A percentile compares a stretch with the other conserved stretches of the same genome.
phyloP scores from a whole-genome alignment of 2,797 vertebrate genomes.

The Rousettus madagascariensis region DNA sequence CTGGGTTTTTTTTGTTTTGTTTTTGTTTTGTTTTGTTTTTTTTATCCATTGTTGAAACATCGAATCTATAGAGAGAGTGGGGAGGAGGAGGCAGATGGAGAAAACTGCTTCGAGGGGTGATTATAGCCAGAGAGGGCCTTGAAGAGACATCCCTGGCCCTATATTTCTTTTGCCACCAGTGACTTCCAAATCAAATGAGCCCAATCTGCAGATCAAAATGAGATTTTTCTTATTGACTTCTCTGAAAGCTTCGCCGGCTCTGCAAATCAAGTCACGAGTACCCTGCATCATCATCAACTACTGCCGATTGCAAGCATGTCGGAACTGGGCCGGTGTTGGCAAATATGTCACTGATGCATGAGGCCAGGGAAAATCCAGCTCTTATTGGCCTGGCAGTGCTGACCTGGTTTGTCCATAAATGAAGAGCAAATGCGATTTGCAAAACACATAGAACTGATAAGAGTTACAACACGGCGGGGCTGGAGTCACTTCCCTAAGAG shows the following conservation, averaged over 20 bases:
- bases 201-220: constrained; percentile 77
- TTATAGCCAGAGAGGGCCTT: constrained; percentile 60
- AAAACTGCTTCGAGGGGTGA: constrained; percentile 55
- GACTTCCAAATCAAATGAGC: constrained; percentile 77
- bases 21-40: neutral
- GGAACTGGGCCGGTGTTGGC: constrained; percentile 62
- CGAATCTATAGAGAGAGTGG: constrained; percentile 27
- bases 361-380: constrained; percentile 68
- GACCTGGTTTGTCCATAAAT: constrained; percentile 75
- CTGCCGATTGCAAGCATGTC: constrained; percentile 23
- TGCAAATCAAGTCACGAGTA: constrained; percentile 70
- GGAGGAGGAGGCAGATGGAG: neutral
- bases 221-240: constrained; percentile 81
- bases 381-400: constrained; percentile 75
- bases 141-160: constrained; percentile 69
- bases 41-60: neutral
- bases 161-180: constrained; percentile 74
- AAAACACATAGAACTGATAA: constrained; percentile 74
- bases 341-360: constrained; percentile 79
- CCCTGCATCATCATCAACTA: constrained; percentile 54
- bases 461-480: constrained; percentile 59
- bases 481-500: constrained; percentile 48
- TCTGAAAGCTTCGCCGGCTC: constrained; percentile 64
- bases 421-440: constrained; percentile 67
- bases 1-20: too few species aligned